Percentiles rank a stretch among this genome's conserved stretches.
Evolutionary conservation across 1,140 invertebrate species (phyloP).

Genomic region (Maconellicoccus hirsutus): DNA sequence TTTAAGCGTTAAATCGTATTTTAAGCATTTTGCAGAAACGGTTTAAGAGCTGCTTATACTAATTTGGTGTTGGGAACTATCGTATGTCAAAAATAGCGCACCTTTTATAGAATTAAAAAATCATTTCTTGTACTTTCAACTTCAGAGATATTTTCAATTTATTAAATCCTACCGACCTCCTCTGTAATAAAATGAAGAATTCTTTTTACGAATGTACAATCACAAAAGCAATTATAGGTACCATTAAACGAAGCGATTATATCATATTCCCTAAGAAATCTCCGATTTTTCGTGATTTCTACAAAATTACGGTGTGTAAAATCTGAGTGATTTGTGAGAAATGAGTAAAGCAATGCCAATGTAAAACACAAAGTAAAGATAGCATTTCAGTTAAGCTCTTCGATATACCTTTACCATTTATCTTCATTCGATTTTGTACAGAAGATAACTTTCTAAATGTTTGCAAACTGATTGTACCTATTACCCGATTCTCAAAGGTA

Average conservation of each 20-base stretch:
- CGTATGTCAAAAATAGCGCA: slow-evolving; percentile 1
- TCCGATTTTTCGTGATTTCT: not conserved
- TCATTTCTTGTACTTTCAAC: too few relatives aligned
- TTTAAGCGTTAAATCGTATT: not conserved
- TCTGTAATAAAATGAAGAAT: too few relatives aligned
- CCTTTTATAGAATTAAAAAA: too few relatives aligned
- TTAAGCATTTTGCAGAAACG: not conserved
- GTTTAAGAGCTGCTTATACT: not conserved
- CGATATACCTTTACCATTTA: not conserved
- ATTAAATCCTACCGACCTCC: too few relatives aligned
- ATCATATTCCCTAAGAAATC: not conserved
- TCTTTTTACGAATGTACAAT: too few relatives aligned
- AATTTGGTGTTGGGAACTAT: not conserved
- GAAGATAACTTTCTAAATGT: not conserved
- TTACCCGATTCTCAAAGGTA: not conserved
- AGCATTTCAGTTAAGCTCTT: not conserved
- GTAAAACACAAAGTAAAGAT: not conserved
- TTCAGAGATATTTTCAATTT: too few relatives aligned
- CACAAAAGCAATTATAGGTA: too few relatives aligned
- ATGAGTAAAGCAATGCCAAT: not conserved
- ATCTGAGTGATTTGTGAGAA: not conserved
- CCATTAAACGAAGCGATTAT: not conserved
- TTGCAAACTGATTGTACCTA: not conserved
- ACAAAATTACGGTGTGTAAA: not conserved
- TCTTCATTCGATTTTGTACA: not conserved